These are phyloP conservation scores for Sthenelais limicola DNA, from an alignment of 2,888 invertebrate species.

Conservation along the genomic window DNA sequence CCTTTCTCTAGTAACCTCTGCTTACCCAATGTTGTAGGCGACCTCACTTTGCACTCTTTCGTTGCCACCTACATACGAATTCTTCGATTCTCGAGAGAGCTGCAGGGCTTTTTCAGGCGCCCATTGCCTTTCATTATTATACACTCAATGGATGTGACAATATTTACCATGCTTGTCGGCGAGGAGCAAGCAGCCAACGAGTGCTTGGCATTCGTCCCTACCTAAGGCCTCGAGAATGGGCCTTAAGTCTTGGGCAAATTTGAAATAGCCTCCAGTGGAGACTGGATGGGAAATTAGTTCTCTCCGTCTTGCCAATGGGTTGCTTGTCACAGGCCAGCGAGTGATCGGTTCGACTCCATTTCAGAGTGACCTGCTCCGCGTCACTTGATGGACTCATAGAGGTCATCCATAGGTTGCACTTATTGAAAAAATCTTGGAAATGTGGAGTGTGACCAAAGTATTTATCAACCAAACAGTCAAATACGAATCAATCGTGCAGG, in stretches of 20 bases:
- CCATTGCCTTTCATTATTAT: constrained; percentile 33
- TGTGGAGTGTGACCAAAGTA: no score
- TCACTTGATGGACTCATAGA: background rate
- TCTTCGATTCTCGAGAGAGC: constrained; percentile 3
- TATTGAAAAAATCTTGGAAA: no score
- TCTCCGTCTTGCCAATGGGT: constrained; percentile 11
- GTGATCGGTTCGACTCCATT: constrained; percentile 8
- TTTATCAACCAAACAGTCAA: no score
- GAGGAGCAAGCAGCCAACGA: background rate
- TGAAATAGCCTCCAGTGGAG: constrained; percentile 27
- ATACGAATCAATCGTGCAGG: no score
- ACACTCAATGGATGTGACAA: constrained; percentile 32
- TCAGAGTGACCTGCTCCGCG: constrained; percentile 6
- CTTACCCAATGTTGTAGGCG: background rate
- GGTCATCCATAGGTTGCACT: background rate
- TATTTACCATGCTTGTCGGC: constrained; percentile 14
- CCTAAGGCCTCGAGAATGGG: constrained; percentile 18
- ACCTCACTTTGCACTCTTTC: background rate
- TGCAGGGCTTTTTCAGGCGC: constrained; percentile 9
- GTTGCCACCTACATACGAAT: constrained; percentile 3
- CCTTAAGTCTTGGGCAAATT: constrained; percentile 35
- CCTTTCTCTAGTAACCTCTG: no score
- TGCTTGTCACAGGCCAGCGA: constrained; percentile 17
- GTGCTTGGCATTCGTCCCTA: background rate
- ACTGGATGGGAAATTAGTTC: constrained; percentile 35